Percentiles rank a stretch among this genome's conserved stretches.
phyloP scores from a whole-genome alignment of 1,140 invertebrate species.

The Neelides sp. region DNA sequence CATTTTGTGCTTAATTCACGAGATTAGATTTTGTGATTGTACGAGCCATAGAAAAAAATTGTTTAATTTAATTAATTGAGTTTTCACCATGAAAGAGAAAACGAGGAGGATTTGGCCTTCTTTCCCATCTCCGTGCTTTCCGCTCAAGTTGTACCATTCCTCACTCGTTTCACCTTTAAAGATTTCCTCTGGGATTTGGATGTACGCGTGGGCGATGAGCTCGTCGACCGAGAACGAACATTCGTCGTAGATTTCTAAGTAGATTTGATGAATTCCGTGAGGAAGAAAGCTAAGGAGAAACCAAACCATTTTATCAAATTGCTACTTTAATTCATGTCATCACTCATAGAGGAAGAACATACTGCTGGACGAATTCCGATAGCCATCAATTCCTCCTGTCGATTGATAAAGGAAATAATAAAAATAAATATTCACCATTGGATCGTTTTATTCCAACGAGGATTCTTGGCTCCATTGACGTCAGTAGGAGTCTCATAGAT shows the following conservation, averaged over 20 bases:
- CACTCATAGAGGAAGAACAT: neutral
- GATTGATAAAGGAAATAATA: neutral
- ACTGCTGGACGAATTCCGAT: neutral
- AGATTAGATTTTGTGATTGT: too few relatives aligned
- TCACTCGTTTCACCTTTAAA: constrained; percentile 77
- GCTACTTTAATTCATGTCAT: neutral
- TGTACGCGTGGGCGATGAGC: constrained; percentile 79
- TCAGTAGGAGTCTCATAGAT: constrained; percentile 92
- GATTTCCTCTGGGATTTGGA: constrained; percentile 67
- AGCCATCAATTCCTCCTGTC: neutral
- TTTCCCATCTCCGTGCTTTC: constrained; percentile 81
- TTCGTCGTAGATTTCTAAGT: constrained; percentile 93
- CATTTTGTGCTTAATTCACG: neutral
- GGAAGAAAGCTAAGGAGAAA: constrained; percentile 59
- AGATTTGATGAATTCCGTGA: constrained; percentile 70
- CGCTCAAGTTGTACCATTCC: constrained; percentile 82
- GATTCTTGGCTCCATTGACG: constrained; percentile 88
- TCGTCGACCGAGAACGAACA: constrained; percentile 92
- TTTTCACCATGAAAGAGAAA: constrained; percentile 48
- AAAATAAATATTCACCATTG: constrained; percentile 52
- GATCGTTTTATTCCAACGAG: constrained; percentile 86
- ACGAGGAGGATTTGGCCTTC: constrained; percentile 64
- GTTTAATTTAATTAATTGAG: constrained; percentile 1
- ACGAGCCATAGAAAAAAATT: too few relatives aligned
- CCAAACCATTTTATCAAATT: neutral